Evolutionary conservation across 2,888 invertebrate genomes (phyloP).

Genomic region (Dinocampus coccinellae): DNA sequence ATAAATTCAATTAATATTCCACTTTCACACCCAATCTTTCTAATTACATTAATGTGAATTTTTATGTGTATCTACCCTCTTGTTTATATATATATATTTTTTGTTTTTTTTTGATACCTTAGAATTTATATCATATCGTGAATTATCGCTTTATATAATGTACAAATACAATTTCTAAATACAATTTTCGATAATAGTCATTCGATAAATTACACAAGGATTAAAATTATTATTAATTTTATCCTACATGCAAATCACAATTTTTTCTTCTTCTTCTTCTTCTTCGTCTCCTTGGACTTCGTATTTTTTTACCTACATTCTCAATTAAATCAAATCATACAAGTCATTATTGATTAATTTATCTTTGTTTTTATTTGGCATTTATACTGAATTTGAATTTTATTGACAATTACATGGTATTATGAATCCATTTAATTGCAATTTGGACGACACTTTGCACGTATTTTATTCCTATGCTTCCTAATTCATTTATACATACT

Average conservation of each 20-base stretch:
- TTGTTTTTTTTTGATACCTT: conserved; percentile 51
- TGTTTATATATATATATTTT: conserved; percentile 3
- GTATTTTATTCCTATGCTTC: neutral
- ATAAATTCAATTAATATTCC: neutral
- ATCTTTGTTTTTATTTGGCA: conserved; percentile 10
- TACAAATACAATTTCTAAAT: conserved; percentile 32
- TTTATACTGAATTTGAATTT: conserved; percentile 20
- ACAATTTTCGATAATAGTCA: neutral
- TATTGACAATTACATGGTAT: conserved; percentile 43
- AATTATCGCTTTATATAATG: conserved; percentile 33
- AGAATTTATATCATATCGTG: conserved; percentile 60
- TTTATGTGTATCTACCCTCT: conserved; percentile 32
- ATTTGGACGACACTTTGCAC: neutral
- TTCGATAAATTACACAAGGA: neutral
- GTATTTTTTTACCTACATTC: neutral
- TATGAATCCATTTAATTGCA: conserved; percentile 37
- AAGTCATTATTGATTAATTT: conserved; percentile 21
- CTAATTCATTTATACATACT: conserved; percentile 34
- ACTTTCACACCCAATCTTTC: conserved; percentile 7
- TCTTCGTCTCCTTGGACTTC: conserved; percentile 3
- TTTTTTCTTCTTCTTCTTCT: conserved; percentile 8
- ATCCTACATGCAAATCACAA: conserved; percentile 24
- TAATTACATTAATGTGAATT: conserved; percentile 17
- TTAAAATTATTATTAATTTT: neutral
- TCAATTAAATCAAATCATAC: too few relatives aligned